phyloP scores from a whole-genome alignment of 2,888 invertebrate genomes.

The Morpho achilles region DNA sequence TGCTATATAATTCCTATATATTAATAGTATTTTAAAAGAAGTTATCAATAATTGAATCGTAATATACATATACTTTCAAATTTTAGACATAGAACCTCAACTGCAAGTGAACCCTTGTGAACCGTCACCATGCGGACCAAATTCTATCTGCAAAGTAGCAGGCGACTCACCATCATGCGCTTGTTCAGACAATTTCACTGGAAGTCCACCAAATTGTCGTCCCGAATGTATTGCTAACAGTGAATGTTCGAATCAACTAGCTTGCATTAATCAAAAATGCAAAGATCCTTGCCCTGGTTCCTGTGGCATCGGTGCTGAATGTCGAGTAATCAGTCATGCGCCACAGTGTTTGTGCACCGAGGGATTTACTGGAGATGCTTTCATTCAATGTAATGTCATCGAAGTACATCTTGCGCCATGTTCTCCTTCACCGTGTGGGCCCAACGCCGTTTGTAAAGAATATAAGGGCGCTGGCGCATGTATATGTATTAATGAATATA shows the following conservation, averaged over 20 bases:
- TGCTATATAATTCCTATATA: too few relatives aligned
- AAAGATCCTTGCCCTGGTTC: slow-evolving; percentile 84
- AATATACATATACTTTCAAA: too few relatives aligned
- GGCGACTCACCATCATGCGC: slow-evolving; percentile 83
- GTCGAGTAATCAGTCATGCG: slow-evolving; percentile 85
- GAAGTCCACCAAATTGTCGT: slow-evolving; percentile 82
- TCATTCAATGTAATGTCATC: slow-evolving; percentile 72
- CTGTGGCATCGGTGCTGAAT: slow-evolving; percentile 85
- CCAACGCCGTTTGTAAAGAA: slow-evolving; percentile 85
- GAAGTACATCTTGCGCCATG: slow-evolving; percentile 80
- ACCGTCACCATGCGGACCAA: slow-evolving; percentile 84
- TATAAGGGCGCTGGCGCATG: slow-evolving; percentile 84
- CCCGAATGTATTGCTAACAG: slow-evolving; percentile 84
- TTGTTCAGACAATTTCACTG: slow-evolving; percentile 81
- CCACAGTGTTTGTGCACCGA: slow-evolving; percentile 86
- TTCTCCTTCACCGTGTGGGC: slow-evolving; percentile 85
- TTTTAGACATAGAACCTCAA: slow-evolving; percentile 32
- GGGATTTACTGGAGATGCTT: slow-evolving; percentile 82
- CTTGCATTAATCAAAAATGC: slow-evolving; percentile 85
- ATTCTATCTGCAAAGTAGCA: slow-evolving; percentile 81
- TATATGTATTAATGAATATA: slow-evolving; percentile 82
- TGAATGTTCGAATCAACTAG: slow-evolving; percentile 81
- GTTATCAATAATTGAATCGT: too few relatives aligned
- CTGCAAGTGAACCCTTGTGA: slow-evolving; percentile 80
- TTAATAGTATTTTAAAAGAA: too few relatives aligned